Evolutionary conservation across 2,888 invertebrate species (phyloP).

Genomic region (Sminthurinus aureus): DNA sequence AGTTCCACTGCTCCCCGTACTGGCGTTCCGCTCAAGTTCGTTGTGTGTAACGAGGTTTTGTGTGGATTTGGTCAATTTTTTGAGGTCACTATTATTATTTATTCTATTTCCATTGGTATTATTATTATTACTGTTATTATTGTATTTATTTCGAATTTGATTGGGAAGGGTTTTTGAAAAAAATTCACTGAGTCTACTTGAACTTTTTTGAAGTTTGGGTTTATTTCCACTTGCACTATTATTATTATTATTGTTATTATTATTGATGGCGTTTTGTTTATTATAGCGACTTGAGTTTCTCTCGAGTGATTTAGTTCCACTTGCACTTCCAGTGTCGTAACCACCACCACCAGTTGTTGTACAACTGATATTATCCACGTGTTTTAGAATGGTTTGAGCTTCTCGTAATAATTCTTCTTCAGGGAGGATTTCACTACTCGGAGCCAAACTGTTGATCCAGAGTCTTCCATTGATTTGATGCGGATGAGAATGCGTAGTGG

Average conservation of each 20-base stretch:
- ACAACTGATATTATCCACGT: conserved; percentile 77
- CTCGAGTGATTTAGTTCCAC: conserved; percentile 45
- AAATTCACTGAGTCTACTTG: conserved; percentile 70
- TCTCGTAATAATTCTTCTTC: conserved; percentile 78
- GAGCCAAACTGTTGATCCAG: conserved; percentile 61
- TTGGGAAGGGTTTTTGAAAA: conserved; percentile 37
- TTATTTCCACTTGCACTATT: conserved; percentile 12
- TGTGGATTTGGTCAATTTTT: conserved; percentile 21
- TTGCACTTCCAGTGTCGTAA: no score
- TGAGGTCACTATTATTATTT: no score
- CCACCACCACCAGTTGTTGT: conserved; percentile 65
- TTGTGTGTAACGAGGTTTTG: conserved; percentile 22
- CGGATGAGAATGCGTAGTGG: conserved; percentile 1
- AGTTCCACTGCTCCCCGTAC: not conserved
- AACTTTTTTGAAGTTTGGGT: conserved; percentile 68
- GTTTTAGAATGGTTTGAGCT: conserved; percentile 66
- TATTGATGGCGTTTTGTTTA: conserved; percentile 1
- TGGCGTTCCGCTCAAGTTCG: not conserved
- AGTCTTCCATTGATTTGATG: conserved; percentile 25
- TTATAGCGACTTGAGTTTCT: conserved; percentile 9
- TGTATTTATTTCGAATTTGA: conserved; percentile 29
- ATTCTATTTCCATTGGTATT: no score
- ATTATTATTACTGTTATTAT: not conserved
- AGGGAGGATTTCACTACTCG: conserved; percentile 68
- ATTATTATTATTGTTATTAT: not conserved